These are phyloP conservation scores for Pseudeuparius sepicola DNA, from an alignment of 2,888 invertebrate genomes.

Conservation along the genomic window DNA sequence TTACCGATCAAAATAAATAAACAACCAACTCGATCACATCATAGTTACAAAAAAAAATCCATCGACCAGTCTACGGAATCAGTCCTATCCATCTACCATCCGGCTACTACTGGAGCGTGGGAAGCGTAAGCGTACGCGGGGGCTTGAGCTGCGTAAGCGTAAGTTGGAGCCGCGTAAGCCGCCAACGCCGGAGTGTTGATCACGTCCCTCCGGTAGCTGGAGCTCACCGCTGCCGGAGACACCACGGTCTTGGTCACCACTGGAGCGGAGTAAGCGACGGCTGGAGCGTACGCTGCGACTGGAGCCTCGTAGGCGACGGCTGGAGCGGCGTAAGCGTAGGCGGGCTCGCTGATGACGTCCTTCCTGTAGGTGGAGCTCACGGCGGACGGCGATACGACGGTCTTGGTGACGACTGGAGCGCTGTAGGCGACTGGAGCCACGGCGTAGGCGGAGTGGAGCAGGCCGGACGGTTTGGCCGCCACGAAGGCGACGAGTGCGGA, in stretches of 20 bases:
- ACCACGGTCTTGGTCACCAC: background rate
- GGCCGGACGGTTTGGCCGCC: conserved; percentile 44
- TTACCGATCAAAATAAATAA: too few relatives aligned
- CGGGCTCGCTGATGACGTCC: conserved; percentile 17
- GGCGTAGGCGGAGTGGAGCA: too few relatives aligned
- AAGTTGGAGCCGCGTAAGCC: conserved; percentile 1
- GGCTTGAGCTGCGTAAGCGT: too few relatives aligned
- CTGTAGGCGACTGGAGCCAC: too few relatives aligned
- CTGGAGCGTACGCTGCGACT: conserved; percentile 26
- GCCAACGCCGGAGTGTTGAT: conserved; percentile 15
- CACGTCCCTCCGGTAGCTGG: conserved; percentile 22
- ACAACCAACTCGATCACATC: too few relatives aligned
- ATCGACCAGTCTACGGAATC: too few relatives aligned
- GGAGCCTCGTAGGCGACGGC: conserved; percentile 10
- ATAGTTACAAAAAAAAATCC: too few relatives aligned
- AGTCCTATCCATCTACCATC: too few relatives aligned
- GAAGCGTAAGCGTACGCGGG: too few relatives aligned
- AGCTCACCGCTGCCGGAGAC: conserved; percentile 21
- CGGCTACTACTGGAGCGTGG: too few relatives aligned
- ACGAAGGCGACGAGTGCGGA: conserved; percentile 51
- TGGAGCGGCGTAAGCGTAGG: too few relatives aligned
- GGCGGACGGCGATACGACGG: conserved; percentile 15
- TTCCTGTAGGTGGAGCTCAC: conserved; percentile 17
- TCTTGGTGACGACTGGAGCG: too few relatives aligned
- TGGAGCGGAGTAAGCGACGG: conserved; percentile 37